These are phyloP conservation scores for Telmatherina bonti DNA, from an alignment of 2,797 vertebrate genomes.

Conservation along the genomic window DNA sequence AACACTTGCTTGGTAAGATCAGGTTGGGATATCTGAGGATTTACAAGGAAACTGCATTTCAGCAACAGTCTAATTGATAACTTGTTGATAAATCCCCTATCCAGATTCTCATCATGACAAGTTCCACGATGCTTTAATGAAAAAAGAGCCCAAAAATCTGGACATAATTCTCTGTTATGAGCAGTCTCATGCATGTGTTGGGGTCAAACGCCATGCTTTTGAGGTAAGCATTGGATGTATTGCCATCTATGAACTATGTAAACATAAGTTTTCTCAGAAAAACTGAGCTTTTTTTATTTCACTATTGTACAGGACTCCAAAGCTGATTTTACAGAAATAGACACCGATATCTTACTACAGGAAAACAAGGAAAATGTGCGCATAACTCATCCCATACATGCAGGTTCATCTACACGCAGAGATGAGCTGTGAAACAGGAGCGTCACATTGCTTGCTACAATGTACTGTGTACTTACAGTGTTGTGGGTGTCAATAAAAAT, in stretches of 20 bases:
- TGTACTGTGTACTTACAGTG: not conserved
- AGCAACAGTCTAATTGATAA: not conserved
- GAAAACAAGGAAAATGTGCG: conserved; percentile 67
- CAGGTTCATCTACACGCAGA: conserved; percentile 18
- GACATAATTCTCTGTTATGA: conserved; percentile 72
- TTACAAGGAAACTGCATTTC: conserved; percentile 5
- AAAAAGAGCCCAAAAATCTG: conserved; percentile 55
- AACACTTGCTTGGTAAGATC: conserved; percentile 67
- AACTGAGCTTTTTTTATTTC: not conserved
- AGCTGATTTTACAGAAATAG: conserved; percentile 47
- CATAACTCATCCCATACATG: conserved; percentile 46
- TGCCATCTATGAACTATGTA: not conserved
- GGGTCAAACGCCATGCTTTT: conserved; percentile 67
- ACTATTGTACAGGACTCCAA: conserved; percentile 52
- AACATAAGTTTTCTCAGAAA: not conserved
- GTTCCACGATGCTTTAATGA: conserved; percentile 55
- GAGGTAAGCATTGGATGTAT: conserved; percentile 21
- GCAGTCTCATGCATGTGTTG: conserved; percentile 68
- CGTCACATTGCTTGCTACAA: not conserved
- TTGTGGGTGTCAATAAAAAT: not conserved
- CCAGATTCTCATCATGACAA: conserved; percentile 61
- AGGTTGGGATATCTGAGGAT: not conserved
- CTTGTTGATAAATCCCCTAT: conserved; percentile 6
- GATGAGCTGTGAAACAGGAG: conserved; percentile 53
- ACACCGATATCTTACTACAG: conserved; percentile 60